phyloP scores from a whole-genome alignment of 2,113 vertebrate genomes.

The Poicephalus meyeri region DNA sequence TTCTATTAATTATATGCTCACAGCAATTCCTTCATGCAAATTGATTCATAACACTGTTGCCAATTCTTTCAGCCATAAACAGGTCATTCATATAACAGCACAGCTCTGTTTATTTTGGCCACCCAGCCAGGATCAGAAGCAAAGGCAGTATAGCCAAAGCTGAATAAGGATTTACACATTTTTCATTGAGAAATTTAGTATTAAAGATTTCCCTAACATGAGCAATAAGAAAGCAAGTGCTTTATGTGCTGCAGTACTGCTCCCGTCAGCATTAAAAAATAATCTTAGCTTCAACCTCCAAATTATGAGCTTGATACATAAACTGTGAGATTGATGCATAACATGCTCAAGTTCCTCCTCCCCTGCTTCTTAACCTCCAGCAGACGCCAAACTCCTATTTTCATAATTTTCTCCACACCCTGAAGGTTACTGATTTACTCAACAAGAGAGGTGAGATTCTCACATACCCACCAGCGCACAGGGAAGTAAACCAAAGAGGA shows the following conservation, averaged over 20 bases:
- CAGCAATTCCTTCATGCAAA: slow-evolving; percentile 19
- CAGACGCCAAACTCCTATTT: accelerated
- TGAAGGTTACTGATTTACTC: background rate
- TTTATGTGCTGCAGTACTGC: background rate
- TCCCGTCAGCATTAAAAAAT: background rate
- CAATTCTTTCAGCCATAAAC: background rate
- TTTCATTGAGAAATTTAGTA: background rate
- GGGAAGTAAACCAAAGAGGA: background rate
- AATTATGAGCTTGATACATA: background rate
- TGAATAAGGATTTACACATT: background rate
- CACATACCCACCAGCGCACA: background rate
- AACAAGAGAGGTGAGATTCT: background rate
- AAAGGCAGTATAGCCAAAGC: background rate
- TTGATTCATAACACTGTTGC: background rate
- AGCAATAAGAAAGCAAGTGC: background rate
- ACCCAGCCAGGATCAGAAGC: background rate
- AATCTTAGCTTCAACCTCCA: background rate
- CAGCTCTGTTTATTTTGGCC: slow-evolving; percentile 14
- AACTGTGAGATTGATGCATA: background rate
- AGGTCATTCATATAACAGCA: background rate
- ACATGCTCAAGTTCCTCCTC: background rate
- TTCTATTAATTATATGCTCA: slow-evolving; percentile 18
- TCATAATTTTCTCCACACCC: background rate
- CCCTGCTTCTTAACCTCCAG: background rate
- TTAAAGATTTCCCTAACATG: background rate